Base-by-base conservation (phyloP, 92 coral and sea anemone genomes). In the Epizoanthus stellaris region DNA sequence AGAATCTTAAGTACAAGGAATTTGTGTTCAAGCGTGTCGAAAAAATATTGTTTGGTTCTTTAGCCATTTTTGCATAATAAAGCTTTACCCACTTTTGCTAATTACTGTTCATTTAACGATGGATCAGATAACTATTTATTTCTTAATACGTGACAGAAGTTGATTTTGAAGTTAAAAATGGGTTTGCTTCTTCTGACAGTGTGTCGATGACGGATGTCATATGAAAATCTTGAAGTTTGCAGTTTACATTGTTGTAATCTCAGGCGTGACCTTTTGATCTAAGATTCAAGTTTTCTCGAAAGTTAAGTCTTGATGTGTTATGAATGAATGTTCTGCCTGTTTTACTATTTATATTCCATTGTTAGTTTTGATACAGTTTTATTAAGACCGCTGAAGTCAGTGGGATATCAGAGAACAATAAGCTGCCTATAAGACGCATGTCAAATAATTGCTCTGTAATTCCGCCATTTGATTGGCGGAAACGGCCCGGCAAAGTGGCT, bases 401-500 rank as follows among this genome's bases (percentile, higher is more conserved):
- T 92, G 90, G 95, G 95, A 94, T 91, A 69, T 82, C 85, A 58
- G 21, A 39, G 54, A 77, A 94, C 98, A 94, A 94, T 91, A 45
- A 82, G 62, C 3, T 38, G 47, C 56, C 36, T 40, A 68, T 34
- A 67, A 73, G 93, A 80, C 89, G 86, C 91, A 77, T 91, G 76
- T 85, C 75, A 84, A 87, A 82, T 84, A 91, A 90, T 90, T 87
- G 86, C 85, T 86, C 87, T 67, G 80, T 65, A 80, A 62, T 90
- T 62, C 95, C 82, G 66, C 75, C 73, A 63, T 64, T 85, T 94
- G 95, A 94, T 94, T 94, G 98, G 98, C 75, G 67, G 85, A 84
- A 80, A 85, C 49, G 30, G 64, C 66, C 81, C 90, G 87, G 87
- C 88, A 92, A 94, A 94, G 91, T 92, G 95, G 98, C 98, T 94